These are phyloP conservation scores for Philotrypesis tridentata DNA, from an alignment of 1,140 invertebrate species.

Conservation along the genomic window DNA sequence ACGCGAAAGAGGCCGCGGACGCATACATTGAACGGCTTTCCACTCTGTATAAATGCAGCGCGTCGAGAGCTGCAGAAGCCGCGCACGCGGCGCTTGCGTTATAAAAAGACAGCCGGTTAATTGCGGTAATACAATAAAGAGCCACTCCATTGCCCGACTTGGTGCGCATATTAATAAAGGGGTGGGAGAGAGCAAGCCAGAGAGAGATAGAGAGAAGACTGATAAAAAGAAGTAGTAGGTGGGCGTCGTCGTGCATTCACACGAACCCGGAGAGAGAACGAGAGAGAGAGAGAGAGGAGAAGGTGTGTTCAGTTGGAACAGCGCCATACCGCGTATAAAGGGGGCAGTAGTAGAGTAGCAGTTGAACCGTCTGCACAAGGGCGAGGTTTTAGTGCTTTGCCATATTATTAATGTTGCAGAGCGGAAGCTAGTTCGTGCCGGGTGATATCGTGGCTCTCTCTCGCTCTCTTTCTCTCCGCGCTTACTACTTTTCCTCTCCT, in stretches of 20 bases:
- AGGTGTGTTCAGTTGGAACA: not conserved
- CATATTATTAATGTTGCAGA: conserved; percentile 14
- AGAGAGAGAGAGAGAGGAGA: not conserved
- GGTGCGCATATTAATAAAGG: conserved; percentile 5
- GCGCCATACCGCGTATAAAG: conserved; percentile 3
- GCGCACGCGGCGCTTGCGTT: not conserved
- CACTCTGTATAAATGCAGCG: not conserved
- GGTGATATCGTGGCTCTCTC: not conserved
- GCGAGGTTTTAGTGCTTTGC: not conserved
- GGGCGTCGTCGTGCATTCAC: not conserved
- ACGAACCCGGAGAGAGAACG: not conserved
- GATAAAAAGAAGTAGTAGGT: not conserved
- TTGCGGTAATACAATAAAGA: conserved; percentile 13
- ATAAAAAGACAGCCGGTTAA: conserved; percentile 25
- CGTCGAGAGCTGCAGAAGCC: not conserved
- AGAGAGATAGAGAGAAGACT: not conserved
- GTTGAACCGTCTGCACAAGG: not conserved
- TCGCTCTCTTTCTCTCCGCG: not conserved
- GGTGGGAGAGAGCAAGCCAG: not conserved
- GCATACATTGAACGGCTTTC: not conserved
- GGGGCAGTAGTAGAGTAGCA: not conserved
- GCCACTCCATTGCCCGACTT: not conserved
- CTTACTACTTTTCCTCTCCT: not conserved
- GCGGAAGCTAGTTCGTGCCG: not conserved
- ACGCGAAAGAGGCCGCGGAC: not conserved